These are phyloP conservation scores for Rhagonycha fulva DNA, from an alignment of 2,888 invertebrate genomes.

Conservation along the genomic window DNA sequence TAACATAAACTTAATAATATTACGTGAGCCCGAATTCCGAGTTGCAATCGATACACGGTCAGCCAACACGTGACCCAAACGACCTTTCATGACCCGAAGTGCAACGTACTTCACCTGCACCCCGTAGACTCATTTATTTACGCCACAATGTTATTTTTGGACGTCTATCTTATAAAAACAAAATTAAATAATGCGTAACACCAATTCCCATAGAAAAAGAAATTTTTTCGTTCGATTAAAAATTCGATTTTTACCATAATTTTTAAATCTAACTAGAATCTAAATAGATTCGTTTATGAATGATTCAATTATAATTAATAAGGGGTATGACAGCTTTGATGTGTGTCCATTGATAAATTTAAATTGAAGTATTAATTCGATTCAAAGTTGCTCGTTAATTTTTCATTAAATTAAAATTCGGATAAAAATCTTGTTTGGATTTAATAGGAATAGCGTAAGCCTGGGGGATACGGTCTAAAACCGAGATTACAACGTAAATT, in stretches of 20 bases:
- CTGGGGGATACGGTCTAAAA: neutral
- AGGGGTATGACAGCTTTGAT: neutral
- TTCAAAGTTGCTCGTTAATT: neutral
- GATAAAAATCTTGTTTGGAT: neutral
- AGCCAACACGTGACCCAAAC: conserved; percentile 32
- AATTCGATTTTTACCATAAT: too few relatives aligned
- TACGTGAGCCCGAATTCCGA: conserved; percentile 1
- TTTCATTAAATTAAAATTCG: neutral
- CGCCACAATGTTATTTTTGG: conserved; percentile 2
- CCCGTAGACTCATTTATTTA: conserved; percentile 19
- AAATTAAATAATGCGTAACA: neutral
- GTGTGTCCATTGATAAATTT: neutral
- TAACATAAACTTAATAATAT: conserved; percentile 13
- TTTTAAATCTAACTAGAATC: neutral
- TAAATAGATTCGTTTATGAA: too few relatives aligned
- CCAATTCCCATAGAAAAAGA: neutral
- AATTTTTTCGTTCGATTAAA: neutral
- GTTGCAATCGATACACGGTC: conserved; percentile 27
- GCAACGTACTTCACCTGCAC: conserved; percentile 36
- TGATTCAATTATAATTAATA: neutral
- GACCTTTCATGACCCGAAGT: conserved; percentile 37
- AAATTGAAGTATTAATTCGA: neutral
- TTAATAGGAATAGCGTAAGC: neutral
- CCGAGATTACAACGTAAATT: neutral
- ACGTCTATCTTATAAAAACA: conserved; percentile 4